A percentile compares a stretch with the other conserved stretches of the same genome.
Conservation (phyloP, 2,888 invertebrate species). For the Sinodicranocentrus sp. region DNA sequence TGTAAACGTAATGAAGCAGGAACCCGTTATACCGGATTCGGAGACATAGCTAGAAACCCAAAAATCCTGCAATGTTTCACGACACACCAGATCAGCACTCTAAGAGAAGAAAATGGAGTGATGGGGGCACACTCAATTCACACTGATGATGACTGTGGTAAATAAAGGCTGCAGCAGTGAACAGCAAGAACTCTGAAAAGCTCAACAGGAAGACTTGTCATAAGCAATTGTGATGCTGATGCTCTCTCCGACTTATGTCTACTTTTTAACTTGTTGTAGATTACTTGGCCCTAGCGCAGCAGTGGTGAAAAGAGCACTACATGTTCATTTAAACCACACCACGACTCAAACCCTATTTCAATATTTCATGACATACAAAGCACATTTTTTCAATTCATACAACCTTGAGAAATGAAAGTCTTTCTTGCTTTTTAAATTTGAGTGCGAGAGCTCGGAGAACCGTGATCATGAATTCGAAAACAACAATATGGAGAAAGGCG, state of each 20-base stretch:
- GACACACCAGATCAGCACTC: background rate
- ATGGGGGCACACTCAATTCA: constrained; percentile 32
- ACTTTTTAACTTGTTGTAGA: background rate
- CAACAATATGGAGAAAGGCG: too few species aligned
- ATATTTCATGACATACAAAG: too few species aligned
- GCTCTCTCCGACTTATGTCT: background rate
- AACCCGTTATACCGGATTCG: constrained; percentile 13
- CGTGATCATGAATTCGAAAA: too few species aligned
- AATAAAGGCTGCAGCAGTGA: constrained; percentile 8
- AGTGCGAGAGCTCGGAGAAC: too few species aligned
- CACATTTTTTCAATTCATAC: too few species aligned
- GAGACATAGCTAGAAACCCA: background rate
- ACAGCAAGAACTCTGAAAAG: background rate
- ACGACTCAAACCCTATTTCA: too few species aligned
- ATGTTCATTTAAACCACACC: too few species aligned
- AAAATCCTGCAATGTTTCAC: constrained; percentile 25
- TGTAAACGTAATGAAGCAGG: constrained; percentile 18
- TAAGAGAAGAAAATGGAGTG: constrained; percentile 5
- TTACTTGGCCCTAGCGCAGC: too few species aligned
- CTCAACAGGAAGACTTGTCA: background rate
- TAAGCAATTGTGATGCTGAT: constrained; percentile 14
- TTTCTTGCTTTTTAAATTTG: too few species aligned
- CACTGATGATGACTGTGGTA: constrained; percentile 35
- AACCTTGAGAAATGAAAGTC: too few species aligned
- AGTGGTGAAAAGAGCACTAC: too few species aligned